These are phyloP conservation scores for Copidosoma aretas DNA, from an alignment of 2,888 invertebrate genomes.

Conservation along the genomic window DNA sequence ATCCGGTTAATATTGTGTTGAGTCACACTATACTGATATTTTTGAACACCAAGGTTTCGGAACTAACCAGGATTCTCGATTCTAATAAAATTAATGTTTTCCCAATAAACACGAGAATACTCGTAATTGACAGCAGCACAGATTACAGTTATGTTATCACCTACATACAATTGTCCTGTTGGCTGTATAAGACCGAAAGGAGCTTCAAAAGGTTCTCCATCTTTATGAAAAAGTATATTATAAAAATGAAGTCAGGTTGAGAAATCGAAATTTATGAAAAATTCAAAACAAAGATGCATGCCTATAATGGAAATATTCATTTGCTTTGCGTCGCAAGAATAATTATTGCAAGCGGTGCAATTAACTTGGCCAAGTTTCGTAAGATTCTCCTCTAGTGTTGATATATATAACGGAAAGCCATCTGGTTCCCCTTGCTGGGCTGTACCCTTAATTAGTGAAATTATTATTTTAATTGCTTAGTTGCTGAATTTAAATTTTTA, in stretches of 20 bases:
- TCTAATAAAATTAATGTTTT: conserved; percentile 38
- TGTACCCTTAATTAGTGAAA: conserved; percentile 6
- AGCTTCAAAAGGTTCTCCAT: conserved; percentile 57
- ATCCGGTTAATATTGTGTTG: background rate
- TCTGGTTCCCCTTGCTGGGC: background rate
- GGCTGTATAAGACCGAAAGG: conserved; percentile 61
- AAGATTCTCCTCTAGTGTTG: conserved; percentile 25
- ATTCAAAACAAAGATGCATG: conserved; percentile 40
- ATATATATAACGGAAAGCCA: no score
- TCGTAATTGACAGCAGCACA: conserved; percentile 68
- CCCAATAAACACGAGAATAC: conserved; percentile 65
- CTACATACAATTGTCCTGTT: conserved; percentile 60
- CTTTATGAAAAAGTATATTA: conserved; percentile 52
- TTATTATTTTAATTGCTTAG: no score
- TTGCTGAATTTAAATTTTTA: no score
- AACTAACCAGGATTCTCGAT: conserved; percentile 44
- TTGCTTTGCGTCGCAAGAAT: conserved; percentile 50
- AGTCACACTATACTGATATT: background rate
- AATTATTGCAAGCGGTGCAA: conserved; percentile 58
- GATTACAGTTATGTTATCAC: conserved; percentile 66
- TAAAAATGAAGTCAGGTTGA: no score
- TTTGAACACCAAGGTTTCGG: no score
- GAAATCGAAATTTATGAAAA: no score
- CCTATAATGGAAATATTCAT: conserved; percentile 58
- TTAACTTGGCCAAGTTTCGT: conserved; percentile 54